Conservation (phyloP, 2,888 invertebrate species). For the Drosophila cognata region DNA sequence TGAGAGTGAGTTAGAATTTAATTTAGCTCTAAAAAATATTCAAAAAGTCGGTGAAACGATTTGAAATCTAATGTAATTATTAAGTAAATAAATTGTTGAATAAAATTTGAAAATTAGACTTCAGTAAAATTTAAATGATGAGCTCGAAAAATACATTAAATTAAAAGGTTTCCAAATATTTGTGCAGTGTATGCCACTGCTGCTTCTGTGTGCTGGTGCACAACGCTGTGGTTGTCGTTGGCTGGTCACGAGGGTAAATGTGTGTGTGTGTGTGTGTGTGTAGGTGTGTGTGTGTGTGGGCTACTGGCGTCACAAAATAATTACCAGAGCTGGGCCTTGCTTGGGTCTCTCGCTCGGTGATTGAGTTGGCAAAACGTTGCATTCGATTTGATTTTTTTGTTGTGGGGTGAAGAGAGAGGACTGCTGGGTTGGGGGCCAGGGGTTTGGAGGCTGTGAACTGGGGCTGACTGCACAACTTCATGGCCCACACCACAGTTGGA, state of each 20-base stretch:
- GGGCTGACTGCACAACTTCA: background rate
- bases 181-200: background rate
- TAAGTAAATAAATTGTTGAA: background rate
- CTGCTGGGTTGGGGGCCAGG: background rate
- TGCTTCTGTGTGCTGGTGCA: conserved; percentile 35
- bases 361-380: conserved; percentile 83
- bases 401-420: background rate
- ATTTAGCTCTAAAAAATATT: background rate
- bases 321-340: conserved; percentile 70
- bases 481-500: conserved; percentile 16
- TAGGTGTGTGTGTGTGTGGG: conserved; percentile 10
- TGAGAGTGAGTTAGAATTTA: no score
- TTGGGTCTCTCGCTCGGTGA: conserved; percentile 72
- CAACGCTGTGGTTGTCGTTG: conserved; percentile 40
- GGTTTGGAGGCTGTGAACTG: background rate
- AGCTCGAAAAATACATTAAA: background rate
- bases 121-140: background rate
- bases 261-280: conserved; percentile 8
- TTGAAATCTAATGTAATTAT: background rate
- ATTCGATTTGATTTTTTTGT: conserved; percentile 78
- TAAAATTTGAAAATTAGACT: background rate
- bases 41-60: rapidly evolving
- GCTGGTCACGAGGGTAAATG: conserved; percentile 5
- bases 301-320: conserved; percentile 78
- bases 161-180: background rate